Base-by-base conservation (phyloP, 2,888 invertebrate genomes). In the Philopedon plagiatum region DNA sequence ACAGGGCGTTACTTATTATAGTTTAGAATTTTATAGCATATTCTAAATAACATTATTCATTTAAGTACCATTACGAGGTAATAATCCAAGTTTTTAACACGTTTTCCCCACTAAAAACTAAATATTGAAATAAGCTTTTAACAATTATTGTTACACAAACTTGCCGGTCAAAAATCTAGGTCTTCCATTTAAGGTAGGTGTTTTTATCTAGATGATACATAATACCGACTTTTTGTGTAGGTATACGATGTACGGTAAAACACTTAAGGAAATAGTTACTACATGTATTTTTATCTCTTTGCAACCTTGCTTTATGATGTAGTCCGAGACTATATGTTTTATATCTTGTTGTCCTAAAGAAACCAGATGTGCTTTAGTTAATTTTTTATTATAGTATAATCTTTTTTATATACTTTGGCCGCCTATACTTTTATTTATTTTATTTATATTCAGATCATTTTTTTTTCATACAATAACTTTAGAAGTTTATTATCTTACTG, bases 101-200 rank as follows among this genome's bases (percentile, higher is more conserved):
- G 18, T 56, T 54, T 64, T n/a, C n/a, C 49, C 26, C 37, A 54
- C 23, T 26, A 11, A 23, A 34, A 23, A 11, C 13, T 19, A 19
- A 61, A 29, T 23, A 41, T 61, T 39, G 9, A 32, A 23, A 44
- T 63, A 37, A 37, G 57, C 58, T 58, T 62, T 62, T 56, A 62
- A 69, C 46, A 69, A 62, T 62, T 62, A 62, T 62, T 54, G 61
- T 61, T 61, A 68, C 44, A 41, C 54, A 39, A 26, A 29, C 29
- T 44, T 62, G 41, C 32, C 41, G 44, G 44, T 51, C 39, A 37
- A 70, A 70, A 70, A 70, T 62, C 32, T 70, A 58, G 70, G 70
- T 70, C 51, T 62, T 70, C 63, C 58, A 58, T 63, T 70, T 63
- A 63, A 63, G 49, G 70, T 70, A 63, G 70, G 70, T 64, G 70